Evolutionary conservation across 2,797 vertebrate species (phyloP), one percentile per base, ranked within the genome.

Genomic region (Lacerta viridis): DNA sequence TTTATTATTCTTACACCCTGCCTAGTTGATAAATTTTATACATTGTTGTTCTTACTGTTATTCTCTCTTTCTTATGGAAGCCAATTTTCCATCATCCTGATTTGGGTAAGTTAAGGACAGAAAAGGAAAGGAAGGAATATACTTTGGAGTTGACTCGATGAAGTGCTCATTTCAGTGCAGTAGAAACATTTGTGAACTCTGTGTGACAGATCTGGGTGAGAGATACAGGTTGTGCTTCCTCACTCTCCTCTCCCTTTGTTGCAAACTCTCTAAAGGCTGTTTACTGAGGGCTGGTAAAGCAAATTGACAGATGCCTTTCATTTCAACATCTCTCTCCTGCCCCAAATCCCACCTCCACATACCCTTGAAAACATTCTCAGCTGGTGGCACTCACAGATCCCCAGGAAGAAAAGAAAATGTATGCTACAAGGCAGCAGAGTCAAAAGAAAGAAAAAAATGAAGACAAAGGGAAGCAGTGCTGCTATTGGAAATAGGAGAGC

Each of bases 351-450:
- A 87, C 78, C 77, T 87, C 46, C 64, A 10, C 75, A 68, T 50
- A 78, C 36, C 46, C 86, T 81, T 87, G 79, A 74, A 87, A 87
- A 81, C 55, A 81, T 81, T 74, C 68, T 87, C 79, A 81, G 78
- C 69, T 87, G 68, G 50, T 72, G 77, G 66, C 25, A 43, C 17
- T 80, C 76, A 72, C 76, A 80, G 77, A 80, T 71, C 75, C 85
- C 77, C n/a, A 78, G 33, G 66, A 79, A 71, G 66, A 79, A 86
- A 86, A 71, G 77, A 36, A 77, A 71, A 59, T 50, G 76, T 46
- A 55, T 59, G 77, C 68, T 55, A 59, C 33, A 50, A 71, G 85
- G 85, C 77, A 39, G 77, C n/a, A 25, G 33, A 80, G 33, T 71
- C 77, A 41, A 10, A 61, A 78, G 18, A n/a, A 85, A 25, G 59